Conservation (phyloP, 30 jellyfish, hydroid and myxozoan genomes). For the Clytia hemisphaerica region DNA sequence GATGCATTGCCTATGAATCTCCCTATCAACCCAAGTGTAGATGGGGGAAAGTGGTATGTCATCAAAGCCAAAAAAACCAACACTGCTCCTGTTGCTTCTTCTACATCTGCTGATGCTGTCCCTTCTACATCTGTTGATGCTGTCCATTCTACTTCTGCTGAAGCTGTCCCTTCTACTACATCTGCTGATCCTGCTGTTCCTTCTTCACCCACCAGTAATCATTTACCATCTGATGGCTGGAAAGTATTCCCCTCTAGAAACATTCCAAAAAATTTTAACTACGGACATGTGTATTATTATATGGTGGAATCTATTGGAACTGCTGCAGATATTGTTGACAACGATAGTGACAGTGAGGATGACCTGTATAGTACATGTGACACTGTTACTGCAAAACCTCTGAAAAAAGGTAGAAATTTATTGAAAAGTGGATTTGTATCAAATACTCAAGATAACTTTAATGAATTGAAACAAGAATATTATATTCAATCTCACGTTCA, state of each 20-base stretch:
- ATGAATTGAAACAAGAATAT: not conserved
- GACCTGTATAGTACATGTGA: constrained; percentile 3
- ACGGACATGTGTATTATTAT: constrained; percentile 22
- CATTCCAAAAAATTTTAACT: too few relatives aligned
- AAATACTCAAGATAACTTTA: constrained; percentile 13
- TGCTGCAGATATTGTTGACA: not conserved
- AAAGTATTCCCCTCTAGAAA: too few relatives aligned
- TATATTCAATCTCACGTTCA: constrained; percentile 5
- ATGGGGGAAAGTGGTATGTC: constrained; percentile 49
- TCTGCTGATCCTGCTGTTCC: too few relatives aligned
- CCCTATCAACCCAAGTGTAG: constrained; percentile 38
- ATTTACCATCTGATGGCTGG: too few relatives aligned
- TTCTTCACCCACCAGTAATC: too few relatives aligned
- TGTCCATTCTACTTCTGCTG: too few relatives aligned
- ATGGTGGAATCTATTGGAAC: constrained; percentile 1
- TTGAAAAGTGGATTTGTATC: constrained; percentile 24
- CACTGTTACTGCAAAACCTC: constrained; percentile 13
- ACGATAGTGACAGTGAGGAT: constrained; percentile 14
- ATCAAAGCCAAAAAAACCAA: too few relatives aligned
- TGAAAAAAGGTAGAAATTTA: constrained; percentile 9
- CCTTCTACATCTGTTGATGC: too few relatives aligned
- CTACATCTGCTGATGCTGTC: too few relatives aligned
- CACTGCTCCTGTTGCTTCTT: too few relatives aligned
- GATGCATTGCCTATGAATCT: constrained; percentile 21
- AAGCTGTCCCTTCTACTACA: too few relatives aligned